phyloP scores from a whole-genome alignment of 2,888 invertebrate genomes.

The Pseudeuparius sepicola region DNA sequence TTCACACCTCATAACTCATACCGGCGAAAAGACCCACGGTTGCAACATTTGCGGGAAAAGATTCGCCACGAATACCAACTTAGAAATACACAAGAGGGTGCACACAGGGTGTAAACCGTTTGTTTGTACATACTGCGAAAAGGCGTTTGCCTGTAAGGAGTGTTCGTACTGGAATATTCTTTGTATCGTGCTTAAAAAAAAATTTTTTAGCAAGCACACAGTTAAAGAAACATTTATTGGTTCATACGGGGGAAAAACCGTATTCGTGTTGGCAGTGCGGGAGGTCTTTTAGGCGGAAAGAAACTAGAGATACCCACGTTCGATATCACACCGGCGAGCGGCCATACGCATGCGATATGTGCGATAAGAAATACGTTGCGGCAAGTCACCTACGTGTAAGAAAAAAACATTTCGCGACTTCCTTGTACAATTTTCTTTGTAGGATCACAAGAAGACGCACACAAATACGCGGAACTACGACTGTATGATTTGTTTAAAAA shows the following conservation, averaged over 20 bases:
- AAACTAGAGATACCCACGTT: conserved; percentile 37
- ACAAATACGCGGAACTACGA: conserved; percentile 30
- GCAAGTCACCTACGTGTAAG: conserved; percentile 36
- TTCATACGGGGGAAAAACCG: conserved; percentile 36
- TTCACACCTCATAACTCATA: conserved; percentile 33
- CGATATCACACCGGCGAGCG: conserved; percentile 38
- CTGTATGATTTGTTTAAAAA: conserved; percentile 33
- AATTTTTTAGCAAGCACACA: conserved; percentile 33
- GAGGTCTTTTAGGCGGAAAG: conserved; percentile 36
- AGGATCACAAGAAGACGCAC: conserved; percentile 35
- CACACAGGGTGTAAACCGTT: conserved; percentile 37
- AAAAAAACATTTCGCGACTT: conserved; percentile 1
- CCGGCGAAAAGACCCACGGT: conserved; percentile 35
- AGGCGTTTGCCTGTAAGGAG: conserved; percentile 35
- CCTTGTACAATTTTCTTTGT: conserved; percentile 22
- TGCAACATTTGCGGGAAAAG: conserved; percentile 35
- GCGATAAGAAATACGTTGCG: conserved; percentile 37
- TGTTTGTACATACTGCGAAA: conserved; percentile 32
- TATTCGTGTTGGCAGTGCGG: conserved; percentile 39
- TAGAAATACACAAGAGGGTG: conserved; percentile 33
- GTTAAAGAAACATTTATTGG: conserved; percentile 35
- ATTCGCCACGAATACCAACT: conserved; percentile 32
- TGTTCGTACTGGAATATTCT: not conserved
- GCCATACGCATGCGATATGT: conserved; percentile 34
- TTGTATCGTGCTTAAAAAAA: conserved; percentile 1